These are phyloP conservation scores for Steinernema khuongi DNA, from an alignment of 1,140 invertebrate genomes.

Conservation along the genomic window DNA sequence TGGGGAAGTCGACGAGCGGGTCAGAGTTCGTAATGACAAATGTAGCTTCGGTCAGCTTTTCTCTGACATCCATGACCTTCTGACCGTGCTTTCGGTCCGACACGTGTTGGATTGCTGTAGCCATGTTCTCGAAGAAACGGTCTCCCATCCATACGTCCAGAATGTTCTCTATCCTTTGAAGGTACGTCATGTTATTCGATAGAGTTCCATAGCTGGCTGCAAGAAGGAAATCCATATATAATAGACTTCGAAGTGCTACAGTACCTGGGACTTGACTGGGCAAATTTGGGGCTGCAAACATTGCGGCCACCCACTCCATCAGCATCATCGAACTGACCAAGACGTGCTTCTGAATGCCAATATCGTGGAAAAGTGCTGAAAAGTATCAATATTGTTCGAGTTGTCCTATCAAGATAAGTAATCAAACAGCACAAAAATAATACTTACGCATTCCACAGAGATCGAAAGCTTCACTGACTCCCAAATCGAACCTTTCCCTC, in stretches of 20 bases:
- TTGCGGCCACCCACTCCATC: not conserved
- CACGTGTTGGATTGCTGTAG: not conserved
- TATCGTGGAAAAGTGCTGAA: slow-evolving; percentile 2
- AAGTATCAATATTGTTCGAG: too few species aligned
- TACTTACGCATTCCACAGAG: slow-evolving; percentile 32
- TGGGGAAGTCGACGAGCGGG: slow-evolving; percentile 14
- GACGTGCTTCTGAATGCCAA: not conserved
- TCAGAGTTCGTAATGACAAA: slow-evolving; percentile 16
- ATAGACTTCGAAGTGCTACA: not conserved
- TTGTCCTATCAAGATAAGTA: too few species aligned
- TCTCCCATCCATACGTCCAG: not conserved
- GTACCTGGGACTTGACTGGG: not conserved
- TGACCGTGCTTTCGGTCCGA: not conserved
- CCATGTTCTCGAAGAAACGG: not conserved
- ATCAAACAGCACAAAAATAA: slow-evolving; percentile 5
- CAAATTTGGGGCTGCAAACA: not conserved
- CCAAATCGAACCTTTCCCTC: slow-evolving; percentile 40
- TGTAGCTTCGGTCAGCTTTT: not conserved
- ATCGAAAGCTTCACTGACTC: slow-evolving; percentile 36
- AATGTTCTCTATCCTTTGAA: not conserved
- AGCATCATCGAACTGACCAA: not conserved
- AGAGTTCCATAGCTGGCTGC: not conserved
- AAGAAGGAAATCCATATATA: not conserved
- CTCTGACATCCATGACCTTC: not conserved
- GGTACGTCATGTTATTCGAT: not conserved